phyloP scores from a whole-genome alignment of 1,140 invertebrate species.

The Muscidifurax raptorellus region DNA sequence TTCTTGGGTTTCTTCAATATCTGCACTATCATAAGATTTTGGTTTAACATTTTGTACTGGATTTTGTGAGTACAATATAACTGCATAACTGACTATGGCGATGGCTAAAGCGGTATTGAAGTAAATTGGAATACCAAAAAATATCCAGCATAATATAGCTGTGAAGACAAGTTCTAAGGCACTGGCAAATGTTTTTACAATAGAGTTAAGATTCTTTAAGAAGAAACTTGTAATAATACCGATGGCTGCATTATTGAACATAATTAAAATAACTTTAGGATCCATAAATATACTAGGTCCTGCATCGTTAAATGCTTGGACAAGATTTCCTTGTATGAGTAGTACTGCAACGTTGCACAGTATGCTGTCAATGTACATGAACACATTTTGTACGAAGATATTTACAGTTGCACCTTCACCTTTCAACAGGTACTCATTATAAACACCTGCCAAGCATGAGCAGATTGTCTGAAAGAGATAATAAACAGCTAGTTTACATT shows the following conservation, averaged over 20 bases:
- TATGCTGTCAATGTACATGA: constrained; percentile 97
- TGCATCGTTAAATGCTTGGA: constrained; percentile 78
- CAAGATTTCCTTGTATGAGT: constrained; percentile 79
- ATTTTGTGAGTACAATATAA: constrained; percentile 92
- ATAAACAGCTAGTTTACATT: constrained; percentile 14
- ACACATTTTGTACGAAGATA: constrained; percentile 96
- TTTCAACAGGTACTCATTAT: constrained; percentile 97
- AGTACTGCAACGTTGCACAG: constrained; percentile 89
- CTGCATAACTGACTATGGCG: constrained; percentile 87
- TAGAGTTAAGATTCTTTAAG: constrained; percentile 94
- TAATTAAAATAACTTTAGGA: constrained; percentile 84
- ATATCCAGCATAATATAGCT: constrained; percentile 90
- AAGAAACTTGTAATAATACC: constrained; percentile 97
- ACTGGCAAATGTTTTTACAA: constrained; percentile 97
- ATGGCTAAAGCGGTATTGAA: constrained; percentile 90
- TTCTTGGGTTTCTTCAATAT: constrained; percentile 6
- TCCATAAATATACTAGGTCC: constrained; percentile 65
- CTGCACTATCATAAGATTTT: constrained; percentile 46
- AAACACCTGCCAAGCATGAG: constrained; percentile 96
- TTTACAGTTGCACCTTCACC: constrained; percentile 87
- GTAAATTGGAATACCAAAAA: constrained; percentile 92
- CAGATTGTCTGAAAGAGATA: constrained; percentile 87
- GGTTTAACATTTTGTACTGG: constrained; percentile 79
- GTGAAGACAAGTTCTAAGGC: constrained; percentile 95
- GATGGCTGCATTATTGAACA: constrained; percentile 92